These are phyloP conservation scores for Bombus superbus DNA, from an alignment of 1,140 invertebrate genomes.

Conservation along the genomic window DNA sequence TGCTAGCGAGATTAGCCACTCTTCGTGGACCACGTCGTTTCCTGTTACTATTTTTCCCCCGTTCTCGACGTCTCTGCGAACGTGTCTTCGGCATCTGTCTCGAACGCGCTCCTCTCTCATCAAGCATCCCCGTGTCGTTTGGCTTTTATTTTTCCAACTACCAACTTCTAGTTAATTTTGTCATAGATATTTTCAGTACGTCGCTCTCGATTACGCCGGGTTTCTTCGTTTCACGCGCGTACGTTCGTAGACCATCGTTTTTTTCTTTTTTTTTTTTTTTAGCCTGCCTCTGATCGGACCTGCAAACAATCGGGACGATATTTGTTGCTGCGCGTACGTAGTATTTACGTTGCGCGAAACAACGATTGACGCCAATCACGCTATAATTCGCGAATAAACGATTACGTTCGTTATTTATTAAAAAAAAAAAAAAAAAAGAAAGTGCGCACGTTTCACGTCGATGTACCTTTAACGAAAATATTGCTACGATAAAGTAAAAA, in stretches of 20 bases:
- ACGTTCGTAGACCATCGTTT: neutral
- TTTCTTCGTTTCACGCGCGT: neutral
- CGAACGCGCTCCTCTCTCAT: neutral
- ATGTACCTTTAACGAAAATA: neutral
- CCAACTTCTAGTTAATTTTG: neutral
- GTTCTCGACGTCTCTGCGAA: neutral
- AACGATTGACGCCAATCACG: fast-evolving
- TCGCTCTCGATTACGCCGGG: too few relatives aligned
- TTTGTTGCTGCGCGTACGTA: too few relatives aligned
- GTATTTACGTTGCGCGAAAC: too few relatives aligned
- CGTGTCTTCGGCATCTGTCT: constrained; percentile 46
- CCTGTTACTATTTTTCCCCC: constrained; percentile 60
- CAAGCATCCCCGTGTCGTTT: neutral
- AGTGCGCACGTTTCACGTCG: neutral
- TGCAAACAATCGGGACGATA: fast-evolving
- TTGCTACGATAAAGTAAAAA: neutral
- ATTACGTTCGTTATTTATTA: too few relatives aligned
- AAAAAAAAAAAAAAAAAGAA: neutral
- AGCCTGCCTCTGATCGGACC: too few relatives aligned
- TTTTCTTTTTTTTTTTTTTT: too few relatives aligned
- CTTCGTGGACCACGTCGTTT: constrained; percentile 60
- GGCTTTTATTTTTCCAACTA: neutral
- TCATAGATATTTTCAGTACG: neutral
- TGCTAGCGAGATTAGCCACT: constrained; percentile 79
- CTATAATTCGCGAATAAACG: neutral